phyloP scores from a whole-genome alignment of 2,888 invertebrate genomes.

The Junonia oenone region DNA sequence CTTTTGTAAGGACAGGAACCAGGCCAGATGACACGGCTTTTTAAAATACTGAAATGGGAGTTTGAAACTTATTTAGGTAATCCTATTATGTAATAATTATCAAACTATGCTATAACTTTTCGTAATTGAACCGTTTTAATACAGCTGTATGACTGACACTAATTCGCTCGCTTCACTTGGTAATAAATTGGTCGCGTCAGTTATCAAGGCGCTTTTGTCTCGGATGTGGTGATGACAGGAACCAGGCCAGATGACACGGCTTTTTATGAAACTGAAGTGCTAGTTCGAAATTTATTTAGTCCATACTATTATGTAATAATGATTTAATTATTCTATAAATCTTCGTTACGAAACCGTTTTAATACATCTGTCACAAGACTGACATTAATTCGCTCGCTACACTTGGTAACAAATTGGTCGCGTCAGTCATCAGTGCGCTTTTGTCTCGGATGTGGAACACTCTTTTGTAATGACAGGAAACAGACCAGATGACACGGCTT shows the following conservation, averaged over 20 bases:
- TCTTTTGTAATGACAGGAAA: slow-evolving; percentile 7
- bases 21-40: background rate
- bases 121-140: background rate
- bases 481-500: background rate
- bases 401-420: slow-evolving; percentile 35
- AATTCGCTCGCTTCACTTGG: slow-evolving; percentile 2
- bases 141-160: background rate
- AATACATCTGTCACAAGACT: too few relatives aligned
- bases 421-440: slow-evolving; percentile 38
- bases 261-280: too few relatives aligned
- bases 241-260: background rate
- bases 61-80: background rate
- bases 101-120: background rate
- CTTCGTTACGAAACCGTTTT: background rate
- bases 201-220: slow-evolving; percentile 42
- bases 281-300: background rate
- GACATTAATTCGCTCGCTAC: slow-evolving; percentile 3
- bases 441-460: slow-evolving; percentile 44
- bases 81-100: background rate
- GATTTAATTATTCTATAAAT: background rate
- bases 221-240: slow-evolving; percentile 34
- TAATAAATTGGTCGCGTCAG: slow-evolving; percentile 38
- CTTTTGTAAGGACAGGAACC: slow-evolving; percentile 16
- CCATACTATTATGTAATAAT: background rate
- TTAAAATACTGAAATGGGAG: background rate